phyloP scores from a whole-genome alignment of 1,140 invertebrate genomes.

The Brachionus manjavacas region DNA sequence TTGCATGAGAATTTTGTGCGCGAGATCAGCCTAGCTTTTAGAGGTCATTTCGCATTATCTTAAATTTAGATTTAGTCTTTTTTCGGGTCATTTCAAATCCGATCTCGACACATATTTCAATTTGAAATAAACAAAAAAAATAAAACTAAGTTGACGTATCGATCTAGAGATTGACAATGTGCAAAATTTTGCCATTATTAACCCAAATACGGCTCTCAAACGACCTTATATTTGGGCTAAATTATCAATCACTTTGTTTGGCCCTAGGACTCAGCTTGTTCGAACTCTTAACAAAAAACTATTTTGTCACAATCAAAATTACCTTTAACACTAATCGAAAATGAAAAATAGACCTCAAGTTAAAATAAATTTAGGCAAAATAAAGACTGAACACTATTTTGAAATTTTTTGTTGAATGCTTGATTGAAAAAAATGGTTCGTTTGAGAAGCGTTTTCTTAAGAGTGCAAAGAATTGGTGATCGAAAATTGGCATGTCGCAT shows the following conservation, averaged over 20 bases:
- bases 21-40: conserved; percentile 17
- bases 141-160: not conserved
- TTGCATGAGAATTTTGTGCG: conserved; percentile 32
- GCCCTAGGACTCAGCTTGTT: not conserved
- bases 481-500: too few relatives aligned
- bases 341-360: not conserved
- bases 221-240: not conserved
- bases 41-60: conserved; percentile 21
- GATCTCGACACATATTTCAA: not conserved
- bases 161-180: not conserved
- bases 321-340: not conserved
- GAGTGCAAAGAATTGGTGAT: too few relatives aligned
- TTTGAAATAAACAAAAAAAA: not conserved
- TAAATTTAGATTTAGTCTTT: not conserved
- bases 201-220: conserved; percentile 2
- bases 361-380: not conserved
- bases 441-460: too few relatives aligned
- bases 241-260: not conserved
- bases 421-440: too few relatives aligned
- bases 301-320: not conserved
- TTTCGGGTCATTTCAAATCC: conserved; percentile 38
- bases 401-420: too few relatives aligned
- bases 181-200: not conserved
- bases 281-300: not conserved
- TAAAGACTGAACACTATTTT: not conserved